These are phyloP conservation scores for Pherbina coryleti DNA, from an alignment of 2,888 invertebrate species.

Conservation along the genomic window DNA sequence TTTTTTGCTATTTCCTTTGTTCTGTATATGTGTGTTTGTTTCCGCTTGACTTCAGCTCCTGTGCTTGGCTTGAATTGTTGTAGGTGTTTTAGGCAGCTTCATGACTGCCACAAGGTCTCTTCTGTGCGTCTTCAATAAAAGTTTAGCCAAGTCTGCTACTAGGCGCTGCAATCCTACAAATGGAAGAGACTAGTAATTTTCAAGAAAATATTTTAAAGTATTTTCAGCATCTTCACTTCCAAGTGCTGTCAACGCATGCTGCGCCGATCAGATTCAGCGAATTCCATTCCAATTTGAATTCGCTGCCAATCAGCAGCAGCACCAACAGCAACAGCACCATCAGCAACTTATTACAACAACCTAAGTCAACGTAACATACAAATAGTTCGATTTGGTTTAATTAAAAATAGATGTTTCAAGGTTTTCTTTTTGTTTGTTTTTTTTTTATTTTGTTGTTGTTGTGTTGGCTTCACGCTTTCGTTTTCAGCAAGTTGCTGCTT, in stretches of 20 bases:
- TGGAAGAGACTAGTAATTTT: background rate
- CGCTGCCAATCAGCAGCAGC: background rate
- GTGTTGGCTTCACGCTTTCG: constrained; percentile 13
- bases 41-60: constrained; percentile 12
- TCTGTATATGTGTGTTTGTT: background rate
- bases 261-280: background rate
- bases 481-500: constrained; percentile 11
- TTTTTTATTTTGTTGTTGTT: constrained; percentile 18
- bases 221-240: too few species aligned
- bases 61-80: constrained; percentile 2
- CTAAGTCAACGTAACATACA: background rate
- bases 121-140: background rate
- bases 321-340: background rate
- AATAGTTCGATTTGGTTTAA: constrained; percentile 28
- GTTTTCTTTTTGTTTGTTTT: constrained; percentile 25
- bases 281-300: constrained; percentile 20
- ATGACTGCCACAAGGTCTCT: background rate
- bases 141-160: background rate
- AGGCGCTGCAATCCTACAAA: background rate
- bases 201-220: background rate
- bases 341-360: background rate
- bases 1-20: background rate
- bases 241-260: too few species aligned
- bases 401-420: constrained; percentile 38
- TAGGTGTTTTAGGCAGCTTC: background rate